Percentiles rank a stretch among this genome's conserved stretches.
These are phyloP conservation scores for Porites rus DNA, from an alignment of 92 coral and sea anemone genomes.

Conservation along the genomic window DNA sequence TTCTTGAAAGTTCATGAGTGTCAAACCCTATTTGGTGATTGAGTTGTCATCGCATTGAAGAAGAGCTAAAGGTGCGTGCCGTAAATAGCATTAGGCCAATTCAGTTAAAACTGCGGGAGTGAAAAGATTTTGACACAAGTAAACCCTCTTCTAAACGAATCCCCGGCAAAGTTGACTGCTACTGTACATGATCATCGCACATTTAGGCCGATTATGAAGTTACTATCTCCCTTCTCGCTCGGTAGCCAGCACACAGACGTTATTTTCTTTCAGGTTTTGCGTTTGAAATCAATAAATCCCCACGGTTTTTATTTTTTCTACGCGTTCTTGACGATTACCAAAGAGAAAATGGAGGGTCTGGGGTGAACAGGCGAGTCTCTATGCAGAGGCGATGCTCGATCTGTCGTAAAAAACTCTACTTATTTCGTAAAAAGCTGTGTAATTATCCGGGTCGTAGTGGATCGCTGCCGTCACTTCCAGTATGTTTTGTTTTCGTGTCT, in stretches of 20 bases:
- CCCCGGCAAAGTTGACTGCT: not conserved
- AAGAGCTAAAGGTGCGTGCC: not conserved
- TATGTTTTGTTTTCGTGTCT: not conserved
- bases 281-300: too few relatives aligned
- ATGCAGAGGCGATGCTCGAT: too few relatives aligned
- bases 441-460: not conserved
- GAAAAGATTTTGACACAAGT: not conserved
- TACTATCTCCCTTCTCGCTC: too few relatives aligned
- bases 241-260: not conserved
- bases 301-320: too few relatives aligned
- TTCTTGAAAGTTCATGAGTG: too few relatives aligned
- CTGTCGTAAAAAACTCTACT: too few relatives aligned
- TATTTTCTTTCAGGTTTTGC: not conserved
- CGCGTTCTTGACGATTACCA: too few relatives aligned
- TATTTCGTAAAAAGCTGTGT: too few relatives aligned
- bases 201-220: not conserved
- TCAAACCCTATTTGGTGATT: too few relatives aligned
- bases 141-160: constrained; percentile 4
- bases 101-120: not conserved
- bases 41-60: constrained; percentile 7
- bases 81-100: constrained; percentile 13
- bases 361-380: too few relatives aligned
- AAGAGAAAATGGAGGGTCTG: too few relatives aligned
- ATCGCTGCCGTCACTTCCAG: not conserved
- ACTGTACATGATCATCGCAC: not conserved